Base-by-base conservation (phyloP, 2,797 vertebrate genomes). In the Eremophila alpestris region DNA sequence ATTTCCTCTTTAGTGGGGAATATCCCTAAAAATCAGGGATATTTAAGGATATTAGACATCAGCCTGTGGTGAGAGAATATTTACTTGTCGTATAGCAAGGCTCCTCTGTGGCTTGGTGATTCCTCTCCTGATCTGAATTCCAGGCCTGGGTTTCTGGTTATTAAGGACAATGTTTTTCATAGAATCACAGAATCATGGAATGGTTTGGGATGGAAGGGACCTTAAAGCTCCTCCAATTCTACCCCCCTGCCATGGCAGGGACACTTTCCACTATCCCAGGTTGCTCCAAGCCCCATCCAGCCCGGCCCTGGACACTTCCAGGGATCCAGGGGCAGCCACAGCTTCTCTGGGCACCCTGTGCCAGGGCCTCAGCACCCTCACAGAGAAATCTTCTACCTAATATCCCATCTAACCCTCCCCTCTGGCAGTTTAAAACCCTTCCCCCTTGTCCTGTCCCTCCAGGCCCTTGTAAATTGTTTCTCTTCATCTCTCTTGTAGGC, bases 221-320 rank as follows among this genome's bases (percentile, higher is more conserved):
- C 3, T 62, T 34, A 26, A 48, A 62, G 5, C 5, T 34, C 17
- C 17, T 34, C 10, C 8, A 4, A 6, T 46, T 12, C 13, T 11
- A 40, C 4, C 5, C 23, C 10, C 4, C 13, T 74, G 21, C 11
- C 36, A 32, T 27, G 45, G 5, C 36, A 65, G 21, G 16, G 6
- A 15, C 21, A 32, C 1, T 7, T 86, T 30, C 41, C 34, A 12
- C 17, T 26, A 3, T 13, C 24, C 16, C 48, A 26, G 24, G 4
- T 0, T 62, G 29, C 9, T 10, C 20, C 20, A 15, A 62, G 5
- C 11, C 16, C 3, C 0, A 0, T 34, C 30, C 41, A 69, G 0
- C 29, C 24, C 62, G n/a, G 24, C 2, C 30, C 46, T 1, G 41
- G 1, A 34, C 30, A 40, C 3, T 69, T 0, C 48, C 34, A 69